Base-by-base conservation (phyloP, 1,140 invertebrate species). In the Polypedilum pembai region DNA sequence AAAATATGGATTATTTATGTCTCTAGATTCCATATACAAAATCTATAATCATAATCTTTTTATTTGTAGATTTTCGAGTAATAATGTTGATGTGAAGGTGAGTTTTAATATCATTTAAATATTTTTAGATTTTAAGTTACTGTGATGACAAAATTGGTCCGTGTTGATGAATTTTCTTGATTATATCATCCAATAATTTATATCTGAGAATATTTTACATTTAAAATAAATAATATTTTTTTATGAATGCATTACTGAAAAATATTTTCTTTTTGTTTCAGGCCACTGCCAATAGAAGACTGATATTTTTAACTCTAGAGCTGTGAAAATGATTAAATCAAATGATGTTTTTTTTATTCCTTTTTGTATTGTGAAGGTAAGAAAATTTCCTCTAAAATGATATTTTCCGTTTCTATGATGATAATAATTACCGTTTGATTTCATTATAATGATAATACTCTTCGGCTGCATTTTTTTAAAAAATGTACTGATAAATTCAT, bases 381-480 rank as follows among this genome's bases (percentile, higher is more conserved):
- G 24, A 1, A 33, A 3, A 33, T 5, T 33, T 5, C 24, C 24
- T 33, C 5, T 33, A 33, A 33, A 33, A 33, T 33, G 24, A 33
- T 33, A 33, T 3, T 33, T 33, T 3, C 24, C 24, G 24, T 33
- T 33, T 33, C 15, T 79, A 75, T 77, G 74, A 77, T 77, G 76
- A 77, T 76, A 76, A 76, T 75, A 77, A 77, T 76, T 78, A 78
- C 77, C 77, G 77, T 77, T 77, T 78, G 77, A 78, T 76, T 41
- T 74, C n/a, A 73, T 74, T 75, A 74, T 76, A 73, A 74, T 73
- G 66, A 74, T 73, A 75, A 76, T 73, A 77, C 73, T 73, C 56
- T 74, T 76, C 74, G 77, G 77, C 77, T 78, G 77, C 75, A 75
- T 76, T 76, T 74, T 77, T 65, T 56, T 15, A 24, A 12, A 75